Conservation (phyloP, 1,140 invertebrate species). For the Thaumatotibia leucotreta region DNA sequence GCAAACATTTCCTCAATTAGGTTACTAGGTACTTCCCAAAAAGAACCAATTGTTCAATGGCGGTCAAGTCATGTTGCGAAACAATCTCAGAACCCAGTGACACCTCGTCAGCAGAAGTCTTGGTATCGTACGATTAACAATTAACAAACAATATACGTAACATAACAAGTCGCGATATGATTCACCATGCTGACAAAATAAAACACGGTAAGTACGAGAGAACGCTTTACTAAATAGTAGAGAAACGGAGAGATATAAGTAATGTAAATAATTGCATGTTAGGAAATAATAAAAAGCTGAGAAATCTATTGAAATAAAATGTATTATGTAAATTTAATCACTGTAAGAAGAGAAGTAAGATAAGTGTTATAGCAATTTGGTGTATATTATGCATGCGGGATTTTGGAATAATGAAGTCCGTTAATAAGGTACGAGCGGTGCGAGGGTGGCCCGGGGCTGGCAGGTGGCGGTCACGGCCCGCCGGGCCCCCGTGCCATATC, state of each 20-base stretch:
- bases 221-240: too few relatives aligned
- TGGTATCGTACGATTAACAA: neutral
- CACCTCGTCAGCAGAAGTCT: neutral
- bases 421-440: conserved; percentile 44
- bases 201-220: too few relatives aligned
- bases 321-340: conserved; percentile 15
- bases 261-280: neutral
- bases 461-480: conserved; percentile 61
- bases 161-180: too few relatives aligned
- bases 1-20: too few relatives aligned
- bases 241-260: too few relatives aligned
- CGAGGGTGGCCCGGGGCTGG: conserved; percentile 35
- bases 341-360: neutral
- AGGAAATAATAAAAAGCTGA: neutral
- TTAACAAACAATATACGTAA: too few relatives aligned
- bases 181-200: too few relatives aligned
- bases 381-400: conserved; percentile 35
- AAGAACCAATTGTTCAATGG: neutral
- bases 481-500: conserved; percentile 31
- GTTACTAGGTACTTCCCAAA: too few relatives aligned
- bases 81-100: conserved; percentile 1
- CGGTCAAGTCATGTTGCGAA: conserved; percentile 2
- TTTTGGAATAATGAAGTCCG: conserved; percentile 57
- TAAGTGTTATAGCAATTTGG: conserved; percentile 20
- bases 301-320: neutral